A percentile compares a stretch with the other conserved stretches of the same genome.
These are phyloP conservation scores for Saccostrea echinata DNA, from an alignment of 1,140 invertebrate genomes.

Conservation along the genomic window DNA sequence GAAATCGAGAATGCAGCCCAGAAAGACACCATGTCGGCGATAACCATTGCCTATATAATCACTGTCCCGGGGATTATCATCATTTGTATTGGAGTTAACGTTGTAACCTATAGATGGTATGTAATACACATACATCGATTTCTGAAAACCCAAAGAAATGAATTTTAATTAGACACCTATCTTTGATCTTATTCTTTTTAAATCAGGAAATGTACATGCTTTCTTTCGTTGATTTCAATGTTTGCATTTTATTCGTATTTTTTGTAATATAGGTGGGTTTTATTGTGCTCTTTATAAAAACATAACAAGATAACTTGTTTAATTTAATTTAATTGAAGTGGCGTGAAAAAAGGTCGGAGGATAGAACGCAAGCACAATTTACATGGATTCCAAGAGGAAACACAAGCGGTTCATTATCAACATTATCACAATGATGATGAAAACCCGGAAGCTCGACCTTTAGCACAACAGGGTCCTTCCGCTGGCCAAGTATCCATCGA, in stretches of 20 bases:
- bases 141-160: not conserved
- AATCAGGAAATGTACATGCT: not conserved
- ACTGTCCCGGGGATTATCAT: not conserved
- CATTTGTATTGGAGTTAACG: not conserved
- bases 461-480: not conserved
- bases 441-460: no score
- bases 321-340: not conserved
- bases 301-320: not conserved
- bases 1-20: not conserved
- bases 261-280: not conserved
- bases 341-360: not conserved
- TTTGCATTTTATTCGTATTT: not conserved
- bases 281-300: no score
- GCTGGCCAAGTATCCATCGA: not conserved
- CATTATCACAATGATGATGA: not conserved
- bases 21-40: not conserved
- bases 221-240: not conserved
- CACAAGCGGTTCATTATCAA: not conserved
- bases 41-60: not conserved
- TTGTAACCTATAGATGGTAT: slow-evolving; percentile 1
- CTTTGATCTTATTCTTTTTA: not conserved
- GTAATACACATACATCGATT: not conserved
- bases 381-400: not conserved
- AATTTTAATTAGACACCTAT: no score
- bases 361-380: not conserved